Evolutionary conservation across 2,888 invertebrate genomes (phyloP).

Genomic region (Dastarcus helophoroides): DNA sequence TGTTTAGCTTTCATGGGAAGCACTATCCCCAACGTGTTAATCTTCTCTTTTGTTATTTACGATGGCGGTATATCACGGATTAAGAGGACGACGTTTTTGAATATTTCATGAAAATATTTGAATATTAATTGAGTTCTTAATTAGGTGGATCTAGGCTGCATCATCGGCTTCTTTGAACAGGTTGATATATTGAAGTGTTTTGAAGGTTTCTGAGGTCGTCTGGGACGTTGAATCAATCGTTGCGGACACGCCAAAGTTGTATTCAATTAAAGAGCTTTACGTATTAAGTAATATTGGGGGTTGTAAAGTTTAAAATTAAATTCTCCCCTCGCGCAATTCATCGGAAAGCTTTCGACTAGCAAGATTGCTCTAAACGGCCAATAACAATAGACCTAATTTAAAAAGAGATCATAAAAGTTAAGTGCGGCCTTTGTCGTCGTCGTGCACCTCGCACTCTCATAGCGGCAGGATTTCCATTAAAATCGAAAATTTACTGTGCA

Average conservation of each 20-base stretch:
- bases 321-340: constrained; percentile 5
- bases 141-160: no score
- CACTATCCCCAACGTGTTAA: background rate
- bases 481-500: constrained; percentile 46
- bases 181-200: no score
- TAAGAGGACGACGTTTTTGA: no score
- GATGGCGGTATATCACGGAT: no score
- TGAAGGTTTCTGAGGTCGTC: no score
- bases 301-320: constrained; percentile 5
- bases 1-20: constrained; percentile 1
- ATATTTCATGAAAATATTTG: no score
- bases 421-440: constrained; percentile 28
- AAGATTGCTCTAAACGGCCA: constrained; percentile 34
- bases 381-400: constrained; percentile 38
- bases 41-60: no score
- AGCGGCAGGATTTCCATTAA: constrained; percentile 45
- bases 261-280: no score
- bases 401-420: constrained; percentile 32
- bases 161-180: no score
- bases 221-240: no score
- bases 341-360: constrained; percentile 14
- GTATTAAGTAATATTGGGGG: background rate
- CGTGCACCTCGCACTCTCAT: constrained; percentile 27
- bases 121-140: no score
- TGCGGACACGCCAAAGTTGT: no score